A percentile compares a stretch with the other conserved stretches of the same genome.
Evolutionary conservation across 2,797 vertebrate species (phyloP).

Genomic region (Girardinus metallicus): DNA sequence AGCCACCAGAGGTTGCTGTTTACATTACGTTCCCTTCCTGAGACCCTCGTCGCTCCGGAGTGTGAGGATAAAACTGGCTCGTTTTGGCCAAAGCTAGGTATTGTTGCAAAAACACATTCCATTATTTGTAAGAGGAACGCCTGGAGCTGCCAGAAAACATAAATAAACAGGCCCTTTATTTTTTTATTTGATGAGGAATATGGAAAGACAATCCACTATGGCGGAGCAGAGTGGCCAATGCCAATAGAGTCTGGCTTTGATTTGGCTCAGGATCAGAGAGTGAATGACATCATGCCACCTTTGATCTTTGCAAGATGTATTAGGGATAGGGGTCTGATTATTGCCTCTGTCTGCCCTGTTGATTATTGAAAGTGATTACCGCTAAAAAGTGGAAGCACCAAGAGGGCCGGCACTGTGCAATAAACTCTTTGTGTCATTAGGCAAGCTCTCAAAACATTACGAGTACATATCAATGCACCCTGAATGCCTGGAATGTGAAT

Average conservation of each 20-base stretch:
- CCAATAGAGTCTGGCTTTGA: conserved; percentile 35
- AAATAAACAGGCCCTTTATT: conserved; percentile 38
- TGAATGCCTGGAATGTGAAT: conserved; percentile 53
- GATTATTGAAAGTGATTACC: conserved; percentile 55
- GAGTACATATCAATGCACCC: conserved; percentile 48
- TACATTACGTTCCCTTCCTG: conserved; percentile 43
- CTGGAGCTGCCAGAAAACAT: conserved; percentile 37
- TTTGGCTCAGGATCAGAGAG: conserved; percentile 53
- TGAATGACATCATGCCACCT: conserved; percentile 45
- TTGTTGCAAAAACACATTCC: conserved; percentile 40
- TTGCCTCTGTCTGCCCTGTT: conserved; percentile 33
- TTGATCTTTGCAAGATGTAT: conserved; percentile 47
- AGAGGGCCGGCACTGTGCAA: conserved; percentile 37
- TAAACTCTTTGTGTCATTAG: conserved; percentile 51
- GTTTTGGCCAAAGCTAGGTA: conserved; percentile 37
- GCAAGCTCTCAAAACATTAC: conserved; percentile 54
- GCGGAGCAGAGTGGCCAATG: conserved; percentile 15
- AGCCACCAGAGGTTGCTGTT: conserved; percentile 79
- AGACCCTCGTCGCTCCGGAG: background rate
- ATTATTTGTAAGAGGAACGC: conserved; percentile 42
- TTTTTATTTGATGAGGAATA: conserved; percentile 34
- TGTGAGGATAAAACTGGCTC: conserved; percentile 19
- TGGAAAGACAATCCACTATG: conserved; percentile 30
- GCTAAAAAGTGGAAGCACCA: conserved; percentile 52
- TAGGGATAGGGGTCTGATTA: conserved; percentile 33